Evolutionary conservation across 2,888 invertebrate species (phyloP).

Genomic region (Trissoscelio sp.): DNA sequence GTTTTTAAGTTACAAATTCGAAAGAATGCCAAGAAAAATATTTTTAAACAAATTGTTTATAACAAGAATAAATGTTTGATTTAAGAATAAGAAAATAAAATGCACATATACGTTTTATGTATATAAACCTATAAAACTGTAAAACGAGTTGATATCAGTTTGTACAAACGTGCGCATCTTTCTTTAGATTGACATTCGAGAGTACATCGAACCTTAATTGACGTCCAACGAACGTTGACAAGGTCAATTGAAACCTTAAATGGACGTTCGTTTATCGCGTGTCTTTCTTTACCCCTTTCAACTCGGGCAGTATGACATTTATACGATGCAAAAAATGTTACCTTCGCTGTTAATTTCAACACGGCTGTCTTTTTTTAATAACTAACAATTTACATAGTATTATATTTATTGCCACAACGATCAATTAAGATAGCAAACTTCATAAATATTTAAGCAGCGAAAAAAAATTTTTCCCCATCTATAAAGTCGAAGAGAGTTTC

Average conservation of each 20-base stretch:
- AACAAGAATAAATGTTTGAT: too few species aligned
- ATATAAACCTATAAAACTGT: neutral
- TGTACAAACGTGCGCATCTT: neutral
- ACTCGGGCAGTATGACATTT: neutral
- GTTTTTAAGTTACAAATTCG: too few species aligned
- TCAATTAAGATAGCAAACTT: slow-evolving; percentile 11
- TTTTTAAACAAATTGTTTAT: too few species aligned
- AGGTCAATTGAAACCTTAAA: slow-evolving; percentile 56
- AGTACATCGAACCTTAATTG: slow-evolving; percentile 41
- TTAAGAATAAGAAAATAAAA: too few species aligned
- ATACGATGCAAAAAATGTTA: neutral
- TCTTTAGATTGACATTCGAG: slow-evolving; percentile 36
- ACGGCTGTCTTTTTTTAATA: slow-evolving; percentile 7
- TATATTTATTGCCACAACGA: neutral
- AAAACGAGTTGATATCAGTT: slow-evolving; percentile 1
- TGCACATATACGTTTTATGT: too few species aligned
- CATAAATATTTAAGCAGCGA: neutral
- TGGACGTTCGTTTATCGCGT: slow-evolving; percentile 38
- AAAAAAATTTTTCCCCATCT: neutral
- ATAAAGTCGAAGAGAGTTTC: neutral
- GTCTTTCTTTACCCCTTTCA: neutral
- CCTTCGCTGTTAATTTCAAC: slow-evolving; percentile 23
- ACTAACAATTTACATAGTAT: slow-evolving; percentile 7
- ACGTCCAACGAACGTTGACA: slow-evolving; percentile 40
- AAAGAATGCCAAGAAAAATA: too few species aligned